phyloP scores from a whole-genome alignment of 2,113 vertebrate genomes.

The Pantherophis guttatus region DNA sequence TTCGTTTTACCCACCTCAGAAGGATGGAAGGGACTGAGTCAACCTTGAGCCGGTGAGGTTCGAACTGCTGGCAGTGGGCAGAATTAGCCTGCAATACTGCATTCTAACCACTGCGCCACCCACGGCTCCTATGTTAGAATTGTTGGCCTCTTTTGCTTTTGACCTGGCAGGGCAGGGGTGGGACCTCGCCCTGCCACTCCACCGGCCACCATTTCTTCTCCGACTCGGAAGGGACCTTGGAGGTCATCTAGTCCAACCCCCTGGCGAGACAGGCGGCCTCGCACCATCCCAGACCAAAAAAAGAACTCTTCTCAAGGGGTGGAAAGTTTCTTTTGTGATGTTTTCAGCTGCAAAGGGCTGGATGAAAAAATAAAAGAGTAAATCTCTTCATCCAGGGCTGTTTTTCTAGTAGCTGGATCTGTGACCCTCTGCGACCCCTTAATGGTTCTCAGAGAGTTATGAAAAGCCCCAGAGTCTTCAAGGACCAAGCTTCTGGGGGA shows the following conservation, averaged over 20 bases:
- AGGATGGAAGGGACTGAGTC: too few species aligned
- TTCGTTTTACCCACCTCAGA: too few species aligned
- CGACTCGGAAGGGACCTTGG: not conserved
- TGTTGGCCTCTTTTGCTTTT: not conserved
- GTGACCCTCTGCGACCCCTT: not conserved
- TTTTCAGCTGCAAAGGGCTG: not conserved
- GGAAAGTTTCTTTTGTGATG: not conserved
- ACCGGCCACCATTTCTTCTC: not conserved
- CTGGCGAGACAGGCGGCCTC: not conserved
- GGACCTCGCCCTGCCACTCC: not conserved
- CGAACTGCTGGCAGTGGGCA: too few species aligned
- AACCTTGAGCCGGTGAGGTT: too few species aligned
- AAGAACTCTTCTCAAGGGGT: not conserved
- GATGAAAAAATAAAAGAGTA: not conserved
- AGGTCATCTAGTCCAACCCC: not conserved
- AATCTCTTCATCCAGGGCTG: not conserved
- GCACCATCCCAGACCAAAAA: not conserved
- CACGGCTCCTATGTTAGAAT: not conserved
- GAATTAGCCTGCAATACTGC: too few species aligned
- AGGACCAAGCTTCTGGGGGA: not conserved
- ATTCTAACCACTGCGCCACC: too few species aligned
- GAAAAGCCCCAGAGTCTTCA: not conserved
- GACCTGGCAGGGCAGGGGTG: not conserved
- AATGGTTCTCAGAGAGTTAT: not conserved
- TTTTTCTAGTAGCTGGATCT: not conserved